Evolutionary conservation across 2,113 vertebrate species (phyloP).

Genomic region (Platysternon megacephalum): DNA sequence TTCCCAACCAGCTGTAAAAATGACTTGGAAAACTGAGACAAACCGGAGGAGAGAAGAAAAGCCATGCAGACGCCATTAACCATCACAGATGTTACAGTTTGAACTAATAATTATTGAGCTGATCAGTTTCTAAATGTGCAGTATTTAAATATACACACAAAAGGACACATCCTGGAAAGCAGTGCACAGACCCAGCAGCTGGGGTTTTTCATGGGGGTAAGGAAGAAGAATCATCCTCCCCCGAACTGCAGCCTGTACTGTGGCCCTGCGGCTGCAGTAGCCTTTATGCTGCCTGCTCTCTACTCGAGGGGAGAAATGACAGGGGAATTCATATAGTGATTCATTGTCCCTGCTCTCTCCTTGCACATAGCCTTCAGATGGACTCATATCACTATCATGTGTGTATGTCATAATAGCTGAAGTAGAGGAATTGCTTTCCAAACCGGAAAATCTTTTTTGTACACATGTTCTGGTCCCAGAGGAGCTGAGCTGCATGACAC

Average conservation of each 20-base stretch:
- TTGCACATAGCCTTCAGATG: background rate
- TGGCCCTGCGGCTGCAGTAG: background rate
- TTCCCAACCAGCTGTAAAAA: background rate
- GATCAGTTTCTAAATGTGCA: background rate
- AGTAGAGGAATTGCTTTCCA: background rate
- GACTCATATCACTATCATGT: background rate
- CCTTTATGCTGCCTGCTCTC: background rate
- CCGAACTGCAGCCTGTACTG: background rate
- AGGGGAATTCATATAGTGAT: background rate
- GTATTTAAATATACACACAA: background rate
- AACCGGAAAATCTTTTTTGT: background rate
- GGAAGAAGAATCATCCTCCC: background rate
- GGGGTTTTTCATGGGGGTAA: background rate
- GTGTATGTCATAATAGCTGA: background rate
- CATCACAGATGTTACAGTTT: background rate
- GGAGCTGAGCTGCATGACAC: background rate
- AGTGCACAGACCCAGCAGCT: background rate
- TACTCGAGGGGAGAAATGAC: background rate
- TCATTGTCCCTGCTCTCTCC: background rate
- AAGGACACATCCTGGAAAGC: background rate
- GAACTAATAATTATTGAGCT: background rate
- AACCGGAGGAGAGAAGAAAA: background rate
- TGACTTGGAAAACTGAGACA: background rate
- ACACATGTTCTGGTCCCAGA: background rate
- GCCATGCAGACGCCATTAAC: background rate